phyloP scores from a whole-genome alignment of 1,140 invertebrate species.

The Drosophila nikananu region DNA sequence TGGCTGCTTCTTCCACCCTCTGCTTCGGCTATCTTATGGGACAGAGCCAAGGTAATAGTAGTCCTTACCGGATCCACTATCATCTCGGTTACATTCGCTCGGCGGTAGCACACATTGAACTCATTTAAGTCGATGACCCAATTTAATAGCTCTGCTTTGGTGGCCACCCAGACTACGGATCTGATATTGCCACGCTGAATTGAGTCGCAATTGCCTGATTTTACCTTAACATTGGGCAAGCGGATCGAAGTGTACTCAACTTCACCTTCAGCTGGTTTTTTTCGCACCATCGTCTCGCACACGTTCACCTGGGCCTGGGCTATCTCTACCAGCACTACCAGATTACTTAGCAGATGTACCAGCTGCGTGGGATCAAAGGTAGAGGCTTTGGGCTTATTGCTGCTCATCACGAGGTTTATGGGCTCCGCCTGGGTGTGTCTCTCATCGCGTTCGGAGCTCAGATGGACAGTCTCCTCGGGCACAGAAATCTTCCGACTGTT shows the following conservation, averaged over 20 bases:
- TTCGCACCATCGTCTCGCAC: conserved; percentile 55
- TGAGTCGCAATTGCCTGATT: conserved; percentile 52
- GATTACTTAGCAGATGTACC: conserved; percentile 37
- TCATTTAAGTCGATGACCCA: conserved; percentile 66
- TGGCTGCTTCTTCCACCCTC: not conserved
- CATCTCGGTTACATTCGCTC: conserved; percentile 13
- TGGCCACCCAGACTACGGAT: conserved; percentile 26
- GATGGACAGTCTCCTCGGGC: conserved; percentile 79
- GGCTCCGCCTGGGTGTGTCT: conserved; percentile 52
- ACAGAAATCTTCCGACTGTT: conserved; percentile 56
- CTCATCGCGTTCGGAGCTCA: conserved; percentile 78
- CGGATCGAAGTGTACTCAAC: conserved; percentile 56
- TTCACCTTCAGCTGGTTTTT: not conserved
- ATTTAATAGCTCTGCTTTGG: conserved; percentile 41
- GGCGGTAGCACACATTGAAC: conserved; percentile 48
- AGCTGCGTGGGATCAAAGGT: conserved; percentile 27
- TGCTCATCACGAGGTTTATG: not conserved
- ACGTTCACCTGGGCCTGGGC: conserved; percentile 58
- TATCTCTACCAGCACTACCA: conserved; percentile 64
- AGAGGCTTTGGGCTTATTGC: not conserved
- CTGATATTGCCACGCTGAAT: conserved; percentile 66
- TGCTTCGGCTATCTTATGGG: conserved; percentile 36
- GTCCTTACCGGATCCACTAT: conserved; percentile 86
- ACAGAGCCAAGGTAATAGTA: conserved; percentile 86
- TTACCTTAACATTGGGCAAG: conserved; percentile 47